phyloP scores from a whole-genome alignment of 2,113 vertebrate genomes.

The Anoplopoma fimbria region DNA sequence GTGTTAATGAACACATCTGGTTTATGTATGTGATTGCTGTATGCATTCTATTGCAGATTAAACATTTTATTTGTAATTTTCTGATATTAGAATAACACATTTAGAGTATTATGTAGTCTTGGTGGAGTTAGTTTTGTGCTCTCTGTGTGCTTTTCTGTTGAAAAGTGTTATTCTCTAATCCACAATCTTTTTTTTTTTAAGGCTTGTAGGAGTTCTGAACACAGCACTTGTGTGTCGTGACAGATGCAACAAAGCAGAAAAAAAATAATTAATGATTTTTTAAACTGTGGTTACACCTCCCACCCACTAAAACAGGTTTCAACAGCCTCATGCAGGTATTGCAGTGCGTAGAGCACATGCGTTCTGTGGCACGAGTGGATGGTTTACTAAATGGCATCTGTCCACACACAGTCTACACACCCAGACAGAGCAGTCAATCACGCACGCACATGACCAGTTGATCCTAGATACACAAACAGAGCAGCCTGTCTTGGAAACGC shows the following conservation, averaged over 20 bases:
- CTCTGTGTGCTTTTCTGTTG: not conserved
- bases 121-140: not conserved
- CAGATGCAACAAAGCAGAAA: not conserved
- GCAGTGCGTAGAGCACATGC: not conserved
- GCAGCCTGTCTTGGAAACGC: conserved; percentile 22
- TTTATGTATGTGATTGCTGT: not conserved
- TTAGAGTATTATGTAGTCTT: no score
- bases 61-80: not conserved
- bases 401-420: conserved; percentile 16
- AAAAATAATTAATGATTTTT: conserved; percentile 45
- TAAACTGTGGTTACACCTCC: conserved; percentile 18
- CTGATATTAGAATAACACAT: not conserved
- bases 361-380: not conserved
- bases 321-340: conserved; percentile 13
- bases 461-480: conserved; percentile 46
- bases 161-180: not conserved
- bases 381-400: conserved; percentile 29
- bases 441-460: not conserved
- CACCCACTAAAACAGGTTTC: conserved; percentile 29
- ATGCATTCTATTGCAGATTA: not conserved
- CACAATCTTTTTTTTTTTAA: not conserved
- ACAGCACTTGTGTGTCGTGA: not conserved
- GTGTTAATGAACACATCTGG: no score
- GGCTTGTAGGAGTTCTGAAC: not conserved
- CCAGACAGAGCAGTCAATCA: conserved; percentile 46